Percentiles rank a stretch among this genome's conserved stretches.
Evolutionary conservation across 2,113 vertebrate genomes (phyloP).

Genomic region (Sminthopsis crassicaudata): DNA sequence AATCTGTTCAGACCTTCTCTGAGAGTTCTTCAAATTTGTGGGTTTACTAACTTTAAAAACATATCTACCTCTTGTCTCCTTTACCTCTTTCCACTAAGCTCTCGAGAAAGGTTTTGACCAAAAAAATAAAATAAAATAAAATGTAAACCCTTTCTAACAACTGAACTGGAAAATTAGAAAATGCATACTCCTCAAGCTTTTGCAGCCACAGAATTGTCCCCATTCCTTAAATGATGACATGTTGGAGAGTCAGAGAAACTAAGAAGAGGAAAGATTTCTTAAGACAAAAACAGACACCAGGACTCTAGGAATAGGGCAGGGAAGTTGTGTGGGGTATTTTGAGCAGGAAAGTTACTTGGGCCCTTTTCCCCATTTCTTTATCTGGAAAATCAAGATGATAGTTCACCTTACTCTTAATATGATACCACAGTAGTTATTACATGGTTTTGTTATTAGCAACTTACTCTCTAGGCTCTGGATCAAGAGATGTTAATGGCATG

Average conservation of each 20-base stretch:
- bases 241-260: conserved; percentile 57
- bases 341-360: neutral
- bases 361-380: neutral
- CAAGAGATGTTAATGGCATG: neutral
- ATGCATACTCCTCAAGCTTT: conserved; percentile 52
- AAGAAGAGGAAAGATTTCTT: conserved; percentile 33
- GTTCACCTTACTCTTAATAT: neutral
- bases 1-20: neutral
- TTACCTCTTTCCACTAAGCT: conserved; percentile 9
- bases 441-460: conserved; percentile 38
- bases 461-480: neutral
- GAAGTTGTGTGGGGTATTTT: neutral
- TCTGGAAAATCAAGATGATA: conserved; percentile 12
- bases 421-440: no score
- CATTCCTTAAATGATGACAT: conserved; percentile 61
- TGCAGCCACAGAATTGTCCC: conserved; percentile 30
- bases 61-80: neutral
- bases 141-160: conserved; percentile 48
- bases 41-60: conserved; percentile 33
- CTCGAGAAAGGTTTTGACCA: conserved; percentile 44
- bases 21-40: conserved; percentile 31
- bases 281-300: neutral
- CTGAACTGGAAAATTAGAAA: conserved; percentile 72
- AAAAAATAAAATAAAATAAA: neutral
- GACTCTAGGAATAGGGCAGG: neutral